Percentiles rank a stretch among this genome's conserved stretches.
These are phyloP conservation scores for Selene dorsalis DNA, from an alignment of 2,797 vertebrate species.

Conservation along the genomic window DNA sequence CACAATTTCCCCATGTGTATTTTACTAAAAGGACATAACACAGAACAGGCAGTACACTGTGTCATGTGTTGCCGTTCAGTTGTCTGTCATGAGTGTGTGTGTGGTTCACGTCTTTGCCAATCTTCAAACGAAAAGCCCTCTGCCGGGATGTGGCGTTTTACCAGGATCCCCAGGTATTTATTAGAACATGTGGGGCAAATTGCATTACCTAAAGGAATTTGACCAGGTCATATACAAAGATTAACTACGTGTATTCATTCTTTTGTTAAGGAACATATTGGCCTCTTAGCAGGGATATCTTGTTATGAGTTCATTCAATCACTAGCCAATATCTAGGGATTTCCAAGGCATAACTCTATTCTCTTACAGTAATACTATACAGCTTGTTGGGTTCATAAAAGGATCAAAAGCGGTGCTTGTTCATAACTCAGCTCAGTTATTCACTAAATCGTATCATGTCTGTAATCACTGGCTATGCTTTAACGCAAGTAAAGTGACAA, in stretches of 20 bases:
- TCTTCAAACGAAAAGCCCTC: slow-evolving; percentile 67
- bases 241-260: slow-evolving; percentile 67
- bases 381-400: slow-evolving; percentile 42
- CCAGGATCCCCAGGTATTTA: slow-evolving; percentile 68
- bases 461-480: slow-evolving; percentile 2
- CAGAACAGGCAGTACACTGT: slow-evolving; percentile 37
- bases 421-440: slow-evolving; percentile 8
- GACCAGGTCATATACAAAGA: slow-evolving; percentile 79
- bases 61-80: slow-evolving; percentile 56
- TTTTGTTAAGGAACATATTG: slow-evolving; percentile 54
- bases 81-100: slow-evolving; percentile 48
- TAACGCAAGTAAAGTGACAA: neutral
- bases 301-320: slow-evolving; percentile 71
- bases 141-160: slow-evolving; percentile 67
- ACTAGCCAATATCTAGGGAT: slow-evolving; percentile 56
- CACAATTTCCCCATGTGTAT: slow-evolving; percentile 29
- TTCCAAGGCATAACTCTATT: slow-evolving; percentile 36
- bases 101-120: slow-evolving; percentile 55
- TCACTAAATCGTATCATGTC: slow-evolving; percentile 24
- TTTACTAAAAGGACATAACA: slow-evolving; percentile 41
- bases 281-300: slow-evolving; percentile 49
- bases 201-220: slow-evolving; percentile 81
- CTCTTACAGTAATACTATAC: slow-evolving; percentile 8
- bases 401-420: slow-evolving; percentile 31
- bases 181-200: slow-evolving; percentile 72